Percentiles rank a stretch among this genome's conserved stretches.
These are phyloP conservation scores for Chiridota heheva DNA, from an alignment of 35 echinoderm and acorn worm species.

Conservation along the genomic window DNA sequence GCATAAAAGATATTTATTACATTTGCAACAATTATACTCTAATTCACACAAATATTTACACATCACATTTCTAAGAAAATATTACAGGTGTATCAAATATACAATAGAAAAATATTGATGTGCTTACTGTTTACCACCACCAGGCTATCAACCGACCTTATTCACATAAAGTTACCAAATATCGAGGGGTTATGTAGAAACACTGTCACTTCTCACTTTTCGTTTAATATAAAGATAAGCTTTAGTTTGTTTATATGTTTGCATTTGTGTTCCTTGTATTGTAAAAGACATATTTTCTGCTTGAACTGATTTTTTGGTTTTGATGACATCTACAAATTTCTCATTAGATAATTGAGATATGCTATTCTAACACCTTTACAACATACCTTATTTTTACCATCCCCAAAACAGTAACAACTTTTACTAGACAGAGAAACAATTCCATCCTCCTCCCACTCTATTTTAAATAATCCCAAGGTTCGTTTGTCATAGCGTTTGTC, in stretches of 20 bases:
- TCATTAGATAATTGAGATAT: background rate
- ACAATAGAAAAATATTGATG: too few relatives aligned
- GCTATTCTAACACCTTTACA: constrained; percentile 39
- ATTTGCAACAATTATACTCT: too few relatives aligned
- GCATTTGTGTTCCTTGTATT: constrained; percentile 32
- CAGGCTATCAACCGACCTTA: too few relatives aligned
- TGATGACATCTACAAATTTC: constrained; percentile 40
- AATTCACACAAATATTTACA: too few relatives aligned
- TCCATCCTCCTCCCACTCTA: constrained; percentile 57
- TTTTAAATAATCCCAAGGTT: constrained; percentile 54
- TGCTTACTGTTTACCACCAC: too few relatives aligned
- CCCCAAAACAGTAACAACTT: constrained; percentile 57
- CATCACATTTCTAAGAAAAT: too few relatives aligned
- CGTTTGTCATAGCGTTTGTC: constrained; percentile 41
- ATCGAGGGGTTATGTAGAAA: constrained; percentile 48
- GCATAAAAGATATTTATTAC: too few relatives aligned
- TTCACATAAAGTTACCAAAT: too few relatives aligned
- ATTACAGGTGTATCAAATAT: too few relatives aligned
- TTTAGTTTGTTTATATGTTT: constrained; percentile 49
- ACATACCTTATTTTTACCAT: constrained; percentile 25
- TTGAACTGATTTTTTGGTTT: background rate
- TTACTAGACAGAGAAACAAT: constrained; percentile 39
- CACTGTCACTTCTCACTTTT: constrained; percentile 35
- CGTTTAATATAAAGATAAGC: constrained; percentile 59
- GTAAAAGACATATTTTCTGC: constrained; percentile 21